Evolutionary conservation across 2,888 invertebrate species (phyloP).

Genomic region (Marronus borbonicus): DNA sequence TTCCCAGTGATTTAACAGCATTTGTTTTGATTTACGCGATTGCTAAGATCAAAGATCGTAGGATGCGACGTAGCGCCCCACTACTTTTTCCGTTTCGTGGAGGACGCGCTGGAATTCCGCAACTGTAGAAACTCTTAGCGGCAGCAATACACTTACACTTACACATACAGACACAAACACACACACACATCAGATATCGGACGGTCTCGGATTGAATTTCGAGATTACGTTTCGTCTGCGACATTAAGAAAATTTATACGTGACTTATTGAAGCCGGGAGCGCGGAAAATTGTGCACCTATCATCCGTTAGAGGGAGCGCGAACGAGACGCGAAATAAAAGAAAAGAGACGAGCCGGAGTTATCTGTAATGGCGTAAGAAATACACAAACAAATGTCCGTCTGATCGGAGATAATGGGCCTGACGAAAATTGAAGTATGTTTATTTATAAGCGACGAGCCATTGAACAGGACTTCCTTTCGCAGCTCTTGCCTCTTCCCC

Average conservation of each 20-base stretch:
- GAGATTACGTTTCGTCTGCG: constrained; percentile 48
- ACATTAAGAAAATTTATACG: constrained; percentile 49
- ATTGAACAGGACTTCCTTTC: constrained; percentile 7
- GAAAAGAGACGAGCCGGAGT: not conserved
- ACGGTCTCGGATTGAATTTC: constrained; percentile 40
- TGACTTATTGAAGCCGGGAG: constrained; percentile 46
- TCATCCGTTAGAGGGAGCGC: not conserved
- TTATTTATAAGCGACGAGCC: constrained; percentile 36
- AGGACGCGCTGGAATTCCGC: not conserved
- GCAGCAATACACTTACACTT: not conserved
- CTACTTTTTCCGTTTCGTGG: not conserved
- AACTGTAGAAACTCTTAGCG: not conserved
- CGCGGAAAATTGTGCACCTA: constrained; percentile 19
- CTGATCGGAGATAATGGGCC: constrained; percentile 43
- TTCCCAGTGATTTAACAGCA: constrained; percentile 52
- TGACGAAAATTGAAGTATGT: constrained; percentile 43
- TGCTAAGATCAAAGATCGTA: constrained; percentile 47
- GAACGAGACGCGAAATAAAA: not conserved
- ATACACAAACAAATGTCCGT: constrained; percentile 38
- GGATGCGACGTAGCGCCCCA: constrained; percentile 3
- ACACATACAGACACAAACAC: not conserved
- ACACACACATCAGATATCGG: not conserved
- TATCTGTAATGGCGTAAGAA: constrained; percentile 41
- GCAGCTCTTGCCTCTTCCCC: too few relatives aligned
- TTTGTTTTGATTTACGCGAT: constrained; percentile 57